Evolutionary conservation across 2,888 invertebrate genomes (phyloP).

Genomic region (Vandiemenella viatica): DNA sequence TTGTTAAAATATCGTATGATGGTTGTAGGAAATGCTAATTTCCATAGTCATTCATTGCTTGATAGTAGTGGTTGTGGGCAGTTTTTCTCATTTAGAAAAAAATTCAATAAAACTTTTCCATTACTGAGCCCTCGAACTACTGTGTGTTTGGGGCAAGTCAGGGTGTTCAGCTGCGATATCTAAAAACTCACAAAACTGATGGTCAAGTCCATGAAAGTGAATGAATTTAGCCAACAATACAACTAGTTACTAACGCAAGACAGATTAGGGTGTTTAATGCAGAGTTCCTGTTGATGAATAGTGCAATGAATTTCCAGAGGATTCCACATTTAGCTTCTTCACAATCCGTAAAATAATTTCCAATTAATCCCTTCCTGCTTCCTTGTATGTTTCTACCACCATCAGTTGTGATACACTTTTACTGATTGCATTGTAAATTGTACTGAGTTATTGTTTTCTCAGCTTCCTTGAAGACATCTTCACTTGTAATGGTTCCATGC

Average conservation of each 20-base stretch:
- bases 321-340: background rate
- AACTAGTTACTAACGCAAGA: background rate
- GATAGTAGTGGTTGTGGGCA: background rate
- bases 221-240: background rate
- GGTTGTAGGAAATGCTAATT: background rate
- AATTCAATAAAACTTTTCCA: background rate
- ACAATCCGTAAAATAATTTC: background rate
- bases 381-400: background rate
- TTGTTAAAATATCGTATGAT: background rate
- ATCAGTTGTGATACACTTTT: background rate
- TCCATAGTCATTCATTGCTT: background rate
- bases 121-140: background rate
- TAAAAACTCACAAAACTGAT: too few species aligned
- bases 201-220: background rate
- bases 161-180: background rate
- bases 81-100: background rate
- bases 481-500: conserved; percentile 1
- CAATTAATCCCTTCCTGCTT: background rate
- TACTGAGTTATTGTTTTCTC: background rate
- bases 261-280: background rate
- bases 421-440: background rate
- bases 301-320: background rate
- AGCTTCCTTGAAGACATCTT: background rate
- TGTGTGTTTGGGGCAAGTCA: background rate
- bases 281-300: too few species aligned